Percentiles rank a stretch among this genome's conserved stretches.
Conservation (phyloP, 2,797 vertebrate species). For the Silurus lanzhouensis region DNA sequence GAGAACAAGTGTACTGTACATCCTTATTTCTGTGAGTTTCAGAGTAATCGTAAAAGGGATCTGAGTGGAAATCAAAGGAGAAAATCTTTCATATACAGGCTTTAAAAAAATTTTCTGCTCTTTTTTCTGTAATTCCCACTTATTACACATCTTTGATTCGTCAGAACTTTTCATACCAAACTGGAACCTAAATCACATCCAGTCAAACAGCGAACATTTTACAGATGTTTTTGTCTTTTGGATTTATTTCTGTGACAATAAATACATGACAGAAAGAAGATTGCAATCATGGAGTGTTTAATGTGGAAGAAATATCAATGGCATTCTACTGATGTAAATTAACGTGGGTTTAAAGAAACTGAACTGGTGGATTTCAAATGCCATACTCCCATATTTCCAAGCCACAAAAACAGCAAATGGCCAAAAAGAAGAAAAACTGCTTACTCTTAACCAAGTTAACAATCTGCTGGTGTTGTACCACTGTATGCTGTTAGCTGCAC, state of each 20-base stretch:
- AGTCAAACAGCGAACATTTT: neutral
- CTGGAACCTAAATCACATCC: neutral
- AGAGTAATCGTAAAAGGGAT: conserved; percentile 21
- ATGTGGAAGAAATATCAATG: neutral
- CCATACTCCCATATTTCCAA: neutral
- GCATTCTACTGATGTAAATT: neutral
- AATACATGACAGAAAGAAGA: neutral
- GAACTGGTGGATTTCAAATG: neutral
- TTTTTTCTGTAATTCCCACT: neutral
- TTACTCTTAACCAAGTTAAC: neutral
- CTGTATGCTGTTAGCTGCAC: neutral
- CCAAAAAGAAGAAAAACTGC: neutral
- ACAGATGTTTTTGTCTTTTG: neutral
- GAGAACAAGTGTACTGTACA: neutral
- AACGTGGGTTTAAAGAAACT: no score
- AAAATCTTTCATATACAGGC: conserved; percentile 40
- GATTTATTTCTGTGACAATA: neutral
- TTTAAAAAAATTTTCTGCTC: conserved; percentile 40
- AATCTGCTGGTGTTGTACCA: neutral
- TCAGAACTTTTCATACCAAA: neutral
- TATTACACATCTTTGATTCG: neutral
- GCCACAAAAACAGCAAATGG: neutral
- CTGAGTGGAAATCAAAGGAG: conserved; percentile 32
- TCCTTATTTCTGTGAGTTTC: conserved; percentile 16
- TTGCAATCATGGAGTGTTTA: neutral